Percentiles rank a stretch among this genome's conserved stretches.
Conservation (phyloP, 2,888 invertebrate species). For the Biston betularia region DNA sequence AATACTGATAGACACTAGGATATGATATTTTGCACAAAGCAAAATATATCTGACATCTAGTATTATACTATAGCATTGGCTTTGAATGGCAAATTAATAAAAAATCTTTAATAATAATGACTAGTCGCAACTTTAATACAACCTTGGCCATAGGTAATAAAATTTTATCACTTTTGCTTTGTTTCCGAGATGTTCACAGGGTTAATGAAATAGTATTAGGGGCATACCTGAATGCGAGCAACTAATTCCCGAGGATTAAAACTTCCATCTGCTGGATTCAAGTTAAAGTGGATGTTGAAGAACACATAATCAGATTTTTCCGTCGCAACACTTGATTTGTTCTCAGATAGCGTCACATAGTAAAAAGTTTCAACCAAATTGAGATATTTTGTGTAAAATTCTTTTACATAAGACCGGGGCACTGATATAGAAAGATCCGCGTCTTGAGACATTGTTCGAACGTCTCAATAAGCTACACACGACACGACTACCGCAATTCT, state of each 20-base stretch:
- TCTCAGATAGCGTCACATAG: constrained; percentile 79
- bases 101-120: not conserved
- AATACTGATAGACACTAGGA: constrained; percentile 14
- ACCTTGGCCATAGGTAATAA: constrained; percentile 22
- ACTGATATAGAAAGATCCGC: constrained; percentile 74
- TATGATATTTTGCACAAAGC: constrained; percentile 6
- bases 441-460: constrained; percentile 77
- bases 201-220: not conserved
- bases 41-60: not conserved
- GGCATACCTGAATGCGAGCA: constrained; percentile 76
- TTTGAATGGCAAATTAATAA: not conserved
- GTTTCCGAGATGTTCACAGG: constrained; percentile 1
- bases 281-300: constrained; percentile 77
- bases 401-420: constrained; percentile 74
- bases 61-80: not conserved
- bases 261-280: constrained; percentile 75
- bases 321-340: constrained; percentile 65
- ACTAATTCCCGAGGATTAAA: constrained; percentile 74
- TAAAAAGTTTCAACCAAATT: constrained; percentile 84
- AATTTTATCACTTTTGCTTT: constrained; percentile 10
- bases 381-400: constrained; percentile 78
- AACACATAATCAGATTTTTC: constrained; percentile 74
- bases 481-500: constrained; percentile 62
- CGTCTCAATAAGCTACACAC: constrained; percentile 58
- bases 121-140: not conserved